Evolutionary conservation across 2,113 vertebrate species (phyloP).

Genomic region (Reinhardtius hippoglossoides): DNA sequence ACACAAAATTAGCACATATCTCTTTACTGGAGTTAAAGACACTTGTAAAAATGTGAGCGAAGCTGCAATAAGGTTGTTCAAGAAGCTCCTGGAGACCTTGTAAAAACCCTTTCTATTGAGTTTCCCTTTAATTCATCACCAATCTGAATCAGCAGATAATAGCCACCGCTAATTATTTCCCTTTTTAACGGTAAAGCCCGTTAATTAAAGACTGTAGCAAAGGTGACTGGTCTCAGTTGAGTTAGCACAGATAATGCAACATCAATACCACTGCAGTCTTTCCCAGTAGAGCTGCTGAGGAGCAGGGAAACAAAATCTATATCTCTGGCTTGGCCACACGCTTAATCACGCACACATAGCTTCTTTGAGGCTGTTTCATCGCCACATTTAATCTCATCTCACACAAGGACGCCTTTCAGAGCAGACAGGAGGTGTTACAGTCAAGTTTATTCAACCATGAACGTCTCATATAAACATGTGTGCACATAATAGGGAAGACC

Average conservation of each 20-base stretch:
- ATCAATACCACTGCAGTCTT: constrained; percentile 46
- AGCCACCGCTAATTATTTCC: background rate
- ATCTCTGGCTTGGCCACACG: constrained; percentile 7
- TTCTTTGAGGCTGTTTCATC: too few relatives aligned
- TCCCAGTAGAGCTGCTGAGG: constrained; percentile 13
- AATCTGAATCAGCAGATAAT: constrained; percentile 10
- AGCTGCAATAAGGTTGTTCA: too few relatives aligned
- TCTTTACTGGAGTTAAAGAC: too few relatives aligned
- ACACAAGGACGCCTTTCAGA: constrained; percentile 46
- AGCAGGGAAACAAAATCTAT: constrained; percentile 26
- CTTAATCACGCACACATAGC: background rate
- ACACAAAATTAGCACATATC: background rate
- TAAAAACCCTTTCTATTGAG: background rate
- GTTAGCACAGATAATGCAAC: constrained; percentile 24
- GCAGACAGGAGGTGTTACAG: constrained; percentile 64
- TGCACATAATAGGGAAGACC: constrained; percentile 70
- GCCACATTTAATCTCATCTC: background rate
- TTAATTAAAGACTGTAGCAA: constrained; percentile 13
- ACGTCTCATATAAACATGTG: constrained; percentile 74
- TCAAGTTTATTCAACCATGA: constrained; percentile 74
- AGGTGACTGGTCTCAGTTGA: constrained; percentile 33
- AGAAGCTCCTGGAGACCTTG: too few relatives aligned
- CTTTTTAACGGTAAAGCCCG: background rate
- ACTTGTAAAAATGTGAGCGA: too few relatives aligned
- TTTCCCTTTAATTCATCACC: background rate